A percentile compares a stretch with the other conserved stretches of the same genome.
These are phyloP conservation scores for Neotoxoptera formosana DNA, from an alignment of 1,140 invertebrate species.

Conservation along the genomic window DNA sequence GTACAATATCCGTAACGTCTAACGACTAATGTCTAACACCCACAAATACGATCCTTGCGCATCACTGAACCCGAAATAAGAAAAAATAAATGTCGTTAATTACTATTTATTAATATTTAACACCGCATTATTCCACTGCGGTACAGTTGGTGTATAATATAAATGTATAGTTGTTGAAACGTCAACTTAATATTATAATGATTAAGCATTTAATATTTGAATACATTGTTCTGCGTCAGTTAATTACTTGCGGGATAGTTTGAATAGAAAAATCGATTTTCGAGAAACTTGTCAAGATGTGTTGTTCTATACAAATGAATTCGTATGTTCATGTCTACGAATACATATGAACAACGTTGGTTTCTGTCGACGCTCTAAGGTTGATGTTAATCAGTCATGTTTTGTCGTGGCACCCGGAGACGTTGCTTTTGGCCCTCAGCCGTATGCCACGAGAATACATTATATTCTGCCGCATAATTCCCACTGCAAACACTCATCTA, in stretches of 20 bases:
- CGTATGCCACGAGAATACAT: conserved; percentile 49
- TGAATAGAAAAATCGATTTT: conserved; percentile 29
- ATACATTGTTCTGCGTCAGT: not conserved
- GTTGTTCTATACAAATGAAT: conserved; percentile 29
- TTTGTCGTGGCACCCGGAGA: conserved; percentile 44
- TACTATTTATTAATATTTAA: not conserved
- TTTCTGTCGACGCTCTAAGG: conserved; percentile 26
- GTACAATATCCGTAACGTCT: not conserved
- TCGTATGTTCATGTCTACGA: conserved; percentile 21
- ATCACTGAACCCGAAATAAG: not conserved
- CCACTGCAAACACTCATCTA: conserved; percentile 48
- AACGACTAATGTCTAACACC: not conserved
- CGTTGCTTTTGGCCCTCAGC: not conserved
- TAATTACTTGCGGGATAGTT: not conserved
- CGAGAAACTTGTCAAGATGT: not conserved
- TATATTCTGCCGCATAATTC: conserved; percentile 41
- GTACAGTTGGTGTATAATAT: not conserved
- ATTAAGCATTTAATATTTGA: not conserved
- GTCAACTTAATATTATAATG: conserved; percentile 12
- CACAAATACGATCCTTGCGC: not conserved
- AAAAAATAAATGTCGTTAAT: not conserved
- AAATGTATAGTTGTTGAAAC: not conserved
- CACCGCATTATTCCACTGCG: not conserved
- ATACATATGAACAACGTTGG: conserved; percentile 1
- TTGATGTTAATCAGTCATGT: conserved; percentile 52